Percentiles rank a stretch among this genome's conserved stretches.
phyloP scores from a whole-genome alignment of 2,888 invertebrate species.

The Sthenelais limicola region DNA sequence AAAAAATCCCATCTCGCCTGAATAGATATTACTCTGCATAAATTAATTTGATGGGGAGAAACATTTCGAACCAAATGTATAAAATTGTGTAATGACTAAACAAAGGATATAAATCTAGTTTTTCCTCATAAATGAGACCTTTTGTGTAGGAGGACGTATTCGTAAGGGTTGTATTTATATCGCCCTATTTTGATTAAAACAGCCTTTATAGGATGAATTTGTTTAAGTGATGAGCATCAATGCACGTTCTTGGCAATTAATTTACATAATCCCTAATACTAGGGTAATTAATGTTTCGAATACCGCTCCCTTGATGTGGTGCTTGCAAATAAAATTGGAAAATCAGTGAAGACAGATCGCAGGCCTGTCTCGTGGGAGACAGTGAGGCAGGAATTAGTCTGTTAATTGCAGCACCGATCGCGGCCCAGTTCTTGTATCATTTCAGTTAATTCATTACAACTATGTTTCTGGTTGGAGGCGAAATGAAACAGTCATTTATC shows the following conservation, averaged over 20 bases:
- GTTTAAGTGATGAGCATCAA: conserved; percentile 36
- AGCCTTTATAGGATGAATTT: too few relatives aligned
- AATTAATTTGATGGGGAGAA: too few relatives aligned
- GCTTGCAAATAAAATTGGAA: conserved; percentile 24
- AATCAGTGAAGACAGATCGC: conserved; percentile 28
- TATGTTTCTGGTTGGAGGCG: conserved; percentile 35
- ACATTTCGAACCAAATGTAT: too few relatives aligned
- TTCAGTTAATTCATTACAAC: conserved; percentile 36
- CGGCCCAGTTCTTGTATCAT: conserved; percentile 30
- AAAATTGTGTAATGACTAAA: too few relatives aligned
- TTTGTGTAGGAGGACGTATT: too few relatives aligned
- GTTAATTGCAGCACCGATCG: neutral
- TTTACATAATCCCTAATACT: conserved; percentile 36
- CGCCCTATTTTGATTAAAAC: too few relatives aligned
- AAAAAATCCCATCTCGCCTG: too few relatives aligned
- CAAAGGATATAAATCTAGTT: too few relatives aligned
- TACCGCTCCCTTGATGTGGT: conserved; percentile 25
- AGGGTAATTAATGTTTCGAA: conserved; percentile 37
- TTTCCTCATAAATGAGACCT: too few relatives aligned
- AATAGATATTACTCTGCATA: too few relatives aligned
- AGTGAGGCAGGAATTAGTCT: neutral
- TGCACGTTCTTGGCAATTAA: conserved; percentile 27
- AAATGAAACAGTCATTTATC: conserved; percentile 19
- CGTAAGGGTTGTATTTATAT: too few relatives aligned
- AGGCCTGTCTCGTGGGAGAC: conserved; percentile 5